phyloP scores from a whole-genome alignment of 2,113 vertebrate species.

The Daphoenositta chrysoptera region DNA sequence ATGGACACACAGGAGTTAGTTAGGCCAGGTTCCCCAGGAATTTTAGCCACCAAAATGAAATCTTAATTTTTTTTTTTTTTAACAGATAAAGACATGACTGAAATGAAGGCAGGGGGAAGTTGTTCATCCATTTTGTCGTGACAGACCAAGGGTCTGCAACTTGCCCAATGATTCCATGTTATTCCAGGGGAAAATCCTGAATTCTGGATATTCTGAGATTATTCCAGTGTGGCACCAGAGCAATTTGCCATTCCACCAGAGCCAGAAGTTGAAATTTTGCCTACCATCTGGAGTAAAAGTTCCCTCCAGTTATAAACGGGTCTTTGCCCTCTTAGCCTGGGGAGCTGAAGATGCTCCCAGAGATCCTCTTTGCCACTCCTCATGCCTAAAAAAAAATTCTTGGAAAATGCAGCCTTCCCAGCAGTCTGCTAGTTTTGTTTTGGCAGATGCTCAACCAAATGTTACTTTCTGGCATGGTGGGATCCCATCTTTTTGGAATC shows the following conservation, averaged over 20 bases:
- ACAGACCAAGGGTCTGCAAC: neutral
- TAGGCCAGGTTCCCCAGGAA: neutral
- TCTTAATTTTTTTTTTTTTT: neutral
- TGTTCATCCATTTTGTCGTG: rapidly evolving
- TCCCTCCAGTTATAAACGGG: neutral
- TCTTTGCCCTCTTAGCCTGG: neutral
- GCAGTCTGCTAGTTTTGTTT: conserved; percentile 26
- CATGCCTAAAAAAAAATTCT: neutral
- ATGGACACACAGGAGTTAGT: neutral
- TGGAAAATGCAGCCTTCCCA: neutral
- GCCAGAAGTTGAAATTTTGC: neutral
- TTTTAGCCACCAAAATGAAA: neutral
- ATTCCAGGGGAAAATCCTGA: neutral
- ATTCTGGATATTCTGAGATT: neutral
- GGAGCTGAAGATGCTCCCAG: neutral
- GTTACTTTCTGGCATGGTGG: neutral
- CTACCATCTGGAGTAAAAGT: neutral
- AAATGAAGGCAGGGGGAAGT: neutral
- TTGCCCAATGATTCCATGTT: neutral
- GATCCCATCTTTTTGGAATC: neutral
- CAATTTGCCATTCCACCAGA: neutral
- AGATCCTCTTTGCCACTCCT: neutral
- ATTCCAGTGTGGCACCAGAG: neutral
- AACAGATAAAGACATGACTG: neutral
- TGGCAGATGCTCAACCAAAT: conserved; percentile 48